Conservation (phyloP, 2,797 vertebrate species). For the Apogon hyalosoma region DNA sequence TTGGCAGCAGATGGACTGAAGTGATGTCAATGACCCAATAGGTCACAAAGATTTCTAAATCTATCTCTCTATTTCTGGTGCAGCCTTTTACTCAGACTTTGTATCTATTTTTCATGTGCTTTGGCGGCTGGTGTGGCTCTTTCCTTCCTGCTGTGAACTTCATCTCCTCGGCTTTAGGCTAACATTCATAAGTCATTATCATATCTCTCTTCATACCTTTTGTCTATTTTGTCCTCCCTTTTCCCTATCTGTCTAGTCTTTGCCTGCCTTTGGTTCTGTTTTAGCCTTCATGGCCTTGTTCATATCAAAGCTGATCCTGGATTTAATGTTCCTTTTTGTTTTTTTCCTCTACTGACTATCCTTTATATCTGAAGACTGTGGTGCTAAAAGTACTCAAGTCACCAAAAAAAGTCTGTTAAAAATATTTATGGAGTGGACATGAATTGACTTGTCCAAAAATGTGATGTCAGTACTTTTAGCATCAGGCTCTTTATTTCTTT, state of each 20-base stretch:
- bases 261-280: constrained; percentile 23
- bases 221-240: constrained; percentile 13
- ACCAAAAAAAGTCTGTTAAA: too few relatives aligned
- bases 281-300: constrained; percentile 16
- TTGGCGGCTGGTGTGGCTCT: constrained; percentile 5
- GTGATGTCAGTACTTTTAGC: too few relatives aligned
- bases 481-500: neutral
- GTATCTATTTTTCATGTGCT: constrained; percentile 48
- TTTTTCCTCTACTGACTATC: constrained; percentile 7
- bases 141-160: constrained; percentile 17
- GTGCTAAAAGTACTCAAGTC: too few relatives aligned
- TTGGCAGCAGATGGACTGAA: constrained; percentile 32
- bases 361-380: neutral
- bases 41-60: constrained; percentile 57
- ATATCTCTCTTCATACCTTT: constrained; percentile 38
- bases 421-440: too few relatives aligned
- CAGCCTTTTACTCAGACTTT: constrained; percentile 40
- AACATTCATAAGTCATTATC: constrained; percentile 46
- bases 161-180: constrained; percentile 32
- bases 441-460: too few relatives aligned
- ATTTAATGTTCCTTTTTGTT: constrained; percentile 23
- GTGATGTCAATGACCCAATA: constrained; percentile 52
- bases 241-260: constrained; percentile 24
- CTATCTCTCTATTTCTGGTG: constrained; percentile 48
- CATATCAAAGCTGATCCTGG: constrained; percentile 16